Evolutionary conservation across 1,140 invertebrate species (phyloP), one percentile per base, ranked within the genome.

Genomic region (Aphelinus atriplicis): DNA sequence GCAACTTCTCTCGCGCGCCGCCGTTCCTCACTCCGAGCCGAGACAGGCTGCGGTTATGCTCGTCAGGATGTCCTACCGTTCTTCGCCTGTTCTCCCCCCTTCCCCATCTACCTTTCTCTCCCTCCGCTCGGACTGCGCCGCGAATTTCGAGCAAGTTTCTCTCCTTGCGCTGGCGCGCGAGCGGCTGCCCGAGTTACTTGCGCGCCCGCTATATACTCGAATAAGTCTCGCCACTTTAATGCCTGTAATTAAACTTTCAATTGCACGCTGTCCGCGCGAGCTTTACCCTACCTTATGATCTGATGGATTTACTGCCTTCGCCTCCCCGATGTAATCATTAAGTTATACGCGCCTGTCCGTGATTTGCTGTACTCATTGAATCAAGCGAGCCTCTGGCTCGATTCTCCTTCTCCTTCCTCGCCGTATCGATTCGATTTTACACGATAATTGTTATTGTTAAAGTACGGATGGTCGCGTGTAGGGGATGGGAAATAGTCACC

Each of bases 11-110:
- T 58, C 46, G 6, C 65, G 46, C 65, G 42, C 55, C 51, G 82
- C 82, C 82, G 83, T 84, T 83, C 80, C 79, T 86, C 84, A 85
- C 81, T 84, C 79, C 78, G 75, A 77, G 72, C 26, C 26, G 80
- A 81, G 83, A 83, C 83, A 86, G 79, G 46, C 79, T 82, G 83
- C 77, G 84, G 85, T 86, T 81, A 83, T 81, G 81, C 83, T 84
- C 82, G 81, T 85, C 84, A 82, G 80, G 80, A 79, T 56, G 68
- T 80, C 76, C 71, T 73, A 43, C 50, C 26, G 26, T 26, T 26
- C 26, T 26, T 26, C 26, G 26, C 26, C 26, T 26, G 26, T 26
- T 26, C 26, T 26, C 26, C 26, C 26, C 26, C 26, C 26, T 26
- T 26, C 26, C 26, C 26, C 26, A 26, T 26, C 26, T 26, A 26